Evolutionary conservation across 2,113 vertebrate genomes (phyloP).

Genomic region (Oncorhynchus keta): DNA sequence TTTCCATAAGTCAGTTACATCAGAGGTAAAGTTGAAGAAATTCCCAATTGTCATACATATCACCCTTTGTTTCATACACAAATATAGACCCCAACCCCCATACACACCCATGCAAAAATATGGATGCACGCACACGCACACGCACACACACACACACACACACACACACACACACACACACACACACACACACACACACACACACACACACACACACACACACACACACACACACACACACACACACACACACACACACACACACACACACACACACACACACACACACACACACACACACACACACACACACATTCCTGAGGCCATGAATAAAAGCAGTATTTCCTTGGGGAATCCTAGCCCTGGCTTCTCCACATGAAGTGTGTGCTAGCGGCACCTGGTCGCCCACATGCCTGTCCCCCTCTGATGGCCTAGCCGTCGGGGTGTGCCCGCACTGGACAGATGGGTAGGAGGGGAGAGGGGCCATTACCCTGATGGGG

Average conservation of each 20-base stretch:
- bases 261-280: not conserved
- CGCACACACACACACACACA: too few species aligned
- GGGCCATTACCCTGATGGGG: constrained; percentile 59
- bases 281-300: not conserved
- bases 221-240: not conserved
- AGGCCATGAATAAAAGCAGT: constrained; percentile 21
- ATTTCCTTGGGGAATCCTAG: constrained; percentile 8
- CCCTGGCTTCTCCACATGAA: not conserved
- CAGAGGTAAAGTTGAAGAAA: not conserved
- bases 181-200: not conserved
- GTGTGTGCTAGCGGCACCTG: constrained; percentile 32
- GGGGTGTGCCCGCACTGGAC: constrained; percentile 44
- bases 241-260: constrained; percentile 6
- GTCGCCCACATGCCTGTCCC: constrained; percentile 25
- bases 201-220: not conserved
- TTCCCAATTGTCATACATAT: not conserved
- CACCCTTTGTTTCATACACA: too few species aligned
- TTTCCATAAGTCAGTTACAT: too few species aligned
- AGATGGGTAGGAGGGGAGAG: constrained; percentile 65
- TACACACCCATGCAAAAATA: too few species aligned
- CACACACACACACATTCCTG: not conserved
- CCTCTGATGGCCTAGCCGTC: not conserved
- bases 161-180: too few species aligned
- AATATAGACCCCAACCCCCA: too few species aligned
- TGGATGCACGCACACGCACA: not conserved